These are phyloP conservation scores for Rhynchomys soricoides DNA, from an alignment of 2,113 vertebrate species.

Conservation along the genomic window DNA sequence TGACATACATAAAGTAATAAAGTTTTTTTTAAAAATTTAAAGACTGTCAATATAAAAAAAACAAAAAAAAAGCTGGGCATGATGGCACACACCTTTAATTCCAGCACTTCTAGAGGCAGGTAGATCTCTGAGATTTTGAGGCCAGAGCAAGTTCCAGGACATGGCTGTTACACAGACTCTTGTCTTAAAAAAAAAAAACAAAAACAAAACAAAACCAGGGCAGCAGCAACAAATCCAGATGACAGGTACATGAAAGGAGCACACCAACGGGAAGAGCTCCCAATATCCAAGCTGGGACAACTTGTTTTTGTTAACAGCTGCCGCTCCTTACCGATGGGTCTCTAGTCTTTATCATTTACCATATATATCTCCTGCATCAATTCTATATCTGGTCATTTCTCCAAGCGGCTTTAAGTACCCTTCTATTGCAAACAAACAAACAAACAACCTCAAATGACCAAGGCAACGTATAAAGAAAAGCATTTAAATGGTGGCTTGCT, in stretches of 20 bases:
- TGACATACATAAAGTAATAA: no score
- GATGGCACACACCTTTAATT: neutral
- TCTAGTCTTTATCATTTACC: neutral
- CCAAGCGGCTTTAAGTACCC: neutral
- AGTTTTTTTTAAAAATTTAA: neutral
- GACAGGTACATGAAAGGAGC: neutral
- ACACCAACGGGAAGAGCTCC: neutral
- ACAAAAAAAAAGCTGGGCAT: neutral
- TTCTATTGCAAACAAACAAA: neutral
- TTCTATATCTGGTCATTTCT: constrained; percentile 14
- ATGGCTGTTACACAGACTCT: neutral
- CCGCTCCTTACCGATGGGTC: neutral
- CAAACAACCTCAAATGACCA: neutral
- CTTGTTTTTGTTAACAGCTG: no score
- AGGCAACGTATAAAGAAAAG: no score
- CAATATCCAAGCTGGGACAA: neutral
- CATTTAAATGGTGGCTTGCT: neutral
- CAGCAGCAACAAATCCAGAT: neutral
- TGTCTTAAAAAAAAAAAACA: neutral
- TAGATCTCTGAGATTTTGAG: neutral
- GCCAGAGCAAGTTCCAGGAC: neutral
- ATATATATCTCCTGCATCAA: neutral
- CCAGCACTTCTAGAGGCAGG: neutral
- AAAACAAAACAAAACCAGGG: neutral
- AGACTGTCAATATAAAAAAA: neutral